A percentile compares a stretch with the other conserved stretches of the same genome.
Conservation (phyloP, 2,113 vertebrate species). For the Psilopogon haemacephalus region DNA sequence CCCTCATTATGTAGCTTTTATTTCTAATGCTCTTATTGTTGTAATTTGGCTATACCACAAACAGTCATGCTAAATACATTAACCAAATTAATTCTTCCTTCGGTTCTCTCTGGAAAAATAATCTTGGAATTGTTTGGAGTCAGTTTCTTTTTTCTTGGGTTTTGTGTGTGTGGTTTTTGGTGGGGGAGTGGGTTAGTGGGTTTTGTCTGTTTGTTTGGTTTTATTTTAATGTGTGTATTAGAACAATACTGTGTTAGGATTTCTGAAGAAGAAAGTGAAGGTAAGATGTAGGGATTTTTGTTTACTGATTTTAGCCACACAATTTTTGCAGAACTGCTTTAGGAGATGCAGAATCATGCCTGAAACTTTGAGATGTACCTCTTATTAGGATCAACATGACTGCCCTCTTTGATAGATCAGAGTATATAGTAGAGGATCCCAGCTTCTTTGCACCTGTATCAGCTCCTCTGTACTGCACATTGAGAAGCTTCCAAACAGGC, state of each 20-base stretch:
- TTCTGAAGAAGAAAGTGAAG: not conserved
- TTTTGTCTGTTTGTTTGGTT: not conserved
- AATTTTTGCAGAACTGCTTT: not conserved
- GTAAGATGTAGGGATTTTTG: not conserved
- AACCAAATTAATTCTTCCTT: not conserved
- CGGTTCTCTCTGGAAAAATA: not conserved
- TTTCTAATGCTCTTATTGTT: not conserved
- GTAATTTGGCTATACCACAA: not conserved
- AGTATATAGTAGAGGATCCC: not conserved
- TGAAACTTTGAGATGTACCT: not conserved
- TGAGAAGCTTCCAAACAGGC: slow-evolving; percentile 65
- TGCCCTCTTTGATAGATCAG: not conserved
- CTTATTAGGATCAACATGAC: not conserved
- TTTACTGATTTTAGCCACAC: not conserved
- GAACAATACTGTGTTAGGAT: not conserved
- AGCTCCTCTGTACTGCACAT: not conserved
- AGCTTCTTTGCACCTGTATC: not conserved
- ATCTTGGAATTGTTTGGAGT: not conserved
- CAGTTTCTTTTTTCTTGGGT: too few relatives aligned
- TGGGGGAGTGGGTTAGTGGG: too few relatives aligned
- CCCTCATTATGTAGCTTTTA: not conserved
- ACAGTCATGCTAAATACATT: not conserved
- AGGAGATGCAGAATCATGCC: not conserved
- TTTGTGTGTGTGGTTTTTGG: too few relatives aligned
- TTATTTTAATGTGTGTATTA: not conserved